Conservation (phyloP, 2,113 vertebrate genomes). For the Ictidomys tridecemlineatus region DNA sequence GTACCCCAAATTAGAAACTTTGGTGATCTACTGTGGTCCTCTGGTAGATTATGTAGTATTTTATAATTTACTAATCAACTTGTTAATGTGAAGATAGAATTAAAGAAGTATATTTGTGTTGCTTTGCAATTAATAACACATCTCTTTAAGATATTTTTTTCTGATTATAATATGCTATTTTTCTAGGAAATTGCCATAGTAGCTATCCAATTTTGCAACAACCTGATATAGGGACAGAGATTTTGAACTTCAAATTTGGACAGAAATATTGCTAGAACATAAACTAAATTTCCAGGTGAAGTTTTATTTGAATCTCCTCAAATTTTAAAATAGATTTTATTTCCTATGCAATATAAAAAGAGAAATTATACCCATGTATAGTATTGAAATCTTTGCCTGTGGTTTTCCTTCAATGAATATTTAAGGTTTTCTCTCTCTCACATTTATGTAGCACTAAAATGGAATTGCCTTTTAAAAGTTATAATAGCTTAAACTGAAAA, state of each 20-base stretch:
- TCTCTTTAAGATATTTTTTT: constrained; percentile 46
- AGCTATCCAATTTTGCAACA: neutral
- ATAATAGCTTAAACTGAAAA: constrained; percentile 1
- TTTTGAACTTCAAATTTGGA: constrained; percentile 43
- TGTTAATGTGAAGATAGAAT: constrained; percentile 42
- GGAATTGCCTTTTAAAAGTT: constrained; percentile 29
- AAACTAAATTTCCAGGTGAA: constrained; percentile 19
- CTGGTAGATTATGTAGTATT: constrained; percentile 24
- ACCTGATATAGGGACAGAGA: neutral
- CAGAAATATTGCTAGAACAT: neutral
- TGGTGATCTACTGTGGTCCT: neutral
- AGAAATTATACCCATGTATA: neutral
- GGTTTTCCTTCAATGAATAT: constrained; percentile 13
- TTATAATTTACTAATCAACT: constrained; percentile 19
- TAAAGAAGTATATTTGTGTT: constrained; percentile 35
- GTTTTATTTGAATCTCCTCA: constrained; percentile 26
- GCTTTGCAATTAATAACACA: constrained; percentile 18
- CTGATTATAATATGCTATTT: neutral
- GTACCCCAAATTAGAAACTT: constrained; percentile 29
- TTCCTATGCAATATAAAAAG: constrained; percentile 18
- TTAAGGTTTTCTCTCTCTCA: neutral
- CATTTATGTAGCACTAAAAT: neutral
- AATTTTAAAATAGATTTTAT: constrained; percentile 37
- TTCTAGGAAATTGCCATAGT: neutral
- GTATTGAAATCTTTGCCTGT: constrained; percentile 31